phyloP scores from a whole-genome alignment of 1,140 invertebrate species.

The Drosophila subobscura region DNA sequence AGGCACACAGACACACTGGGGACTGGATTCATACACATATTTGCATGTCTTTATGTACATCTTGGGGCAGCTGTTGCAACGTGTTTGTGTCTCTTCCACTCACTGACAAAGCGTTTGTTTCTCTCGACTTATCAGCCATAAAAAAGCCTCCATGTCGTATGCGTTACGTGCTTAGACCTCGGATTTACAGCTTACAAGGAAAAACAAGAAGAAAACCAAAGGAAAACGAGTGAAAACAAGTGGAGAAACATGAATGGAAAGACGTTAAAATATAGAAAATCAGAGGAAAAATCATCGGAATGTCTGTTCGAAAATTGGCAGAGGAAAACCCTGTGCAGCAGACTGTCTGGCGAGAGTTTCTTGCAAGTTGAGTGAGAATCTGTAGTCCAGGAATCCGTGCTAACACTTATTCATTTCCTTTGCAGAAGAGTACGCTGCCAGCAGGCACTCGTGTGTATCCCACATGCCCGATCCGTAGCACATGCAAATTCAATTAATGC shows the following conservation, averaged over 20 bases:
- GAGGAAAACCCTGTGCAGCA: conserved; percentile 6
- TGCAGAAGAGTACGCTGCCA: neutral
- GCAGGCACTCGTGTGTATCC: neutral
- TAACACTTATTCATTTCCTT: neutral
- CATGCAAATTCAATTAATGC: conserved; percentile 61
- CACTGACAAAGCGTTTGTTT: conserved; percentile 37
- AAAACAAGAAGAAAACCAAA: too few species aligned
- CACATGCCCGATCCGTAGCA: conserved; percentile 19
- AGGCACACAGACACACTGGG: neutral
- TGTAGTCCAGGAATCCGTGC: neutral
- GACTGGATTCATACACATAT: neutral
- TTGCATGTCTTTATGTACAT: neutral
- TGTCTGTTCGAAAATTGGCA: too few species aligned
- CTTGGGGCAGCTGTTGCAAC: conserved; percentile 31
- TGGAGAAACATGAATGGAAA: neutral
- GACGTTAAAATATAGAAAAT: neutral
- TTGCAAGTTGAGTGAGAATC: neutral
- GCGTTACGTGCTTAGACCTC: conserved; percentile 46
- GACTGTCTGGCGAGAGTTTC: conserved; percentile 18
- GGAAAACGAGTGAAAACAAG: too few species aligned
- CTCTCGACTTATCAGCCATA: conserved; percentile 28
- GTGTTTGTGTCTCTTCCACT: conserved; percentile 18
- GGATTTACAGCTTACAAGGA: neutral
- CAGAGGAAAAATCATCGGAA: conserved; percentile 1
- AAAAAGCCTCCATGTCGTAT: conserved; percentile 40